Evolutionary conservation across 2,797 vertebrate genomes (phyloP).

Genomic region (Lacerta viridis): DNA sequence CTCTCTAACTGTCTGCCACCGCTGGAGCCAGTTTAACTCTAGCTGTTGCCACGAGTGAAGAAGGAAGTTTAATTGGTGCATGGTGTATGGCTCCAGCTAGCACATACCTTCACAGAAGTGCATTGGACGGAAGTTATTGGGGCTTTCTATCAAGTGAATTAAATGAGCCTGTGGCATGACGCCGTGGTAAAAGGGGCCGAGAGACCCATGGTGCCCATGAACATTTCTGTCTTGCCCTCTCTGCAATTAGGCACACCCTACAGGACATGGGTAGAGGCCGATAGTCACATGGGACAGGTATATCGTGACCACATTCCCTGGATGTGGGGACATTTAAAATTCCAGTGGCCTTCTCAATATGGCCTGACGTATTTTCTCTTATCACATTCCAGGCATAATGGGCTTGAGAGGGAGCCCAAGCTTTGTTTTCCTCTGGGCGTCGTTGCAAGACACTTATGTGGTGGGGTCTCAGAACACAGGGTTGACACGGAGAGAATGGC

Average conservation of each 20-base stretch:
- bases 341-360: background rate
- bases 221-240: background rate
- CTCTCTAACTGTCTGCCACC: background rate
- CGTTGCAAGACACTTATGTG: background rate
- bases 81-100: background rate
- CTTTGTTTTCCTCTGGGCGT: background rate
- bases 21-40: background rate
- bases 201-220: background rate
- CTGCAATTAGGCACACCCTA: background rate
- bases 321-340: background rate
- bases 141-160: background rate
- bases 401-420: background rate
- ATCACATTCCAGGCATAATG: background rate
- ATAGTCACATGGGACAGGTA: background rate
- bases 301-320: background rate
- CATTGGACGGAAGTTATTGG: background rate
- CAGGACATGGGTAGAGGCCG: background rate
- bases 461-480: background rate
- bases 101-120: background rate
- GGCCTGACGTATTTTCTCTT: background rate
- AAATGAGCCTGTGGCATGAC: background rate
- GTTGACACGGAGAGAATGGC: background rate
- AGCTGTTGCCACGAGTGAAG: background rate
- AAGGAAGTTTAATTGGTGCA: background rate
- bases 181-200: background rate